Evolutionary conservation across 1,140 invertebrate genomes (phyloP).

Genomic region (Brachionus manjavacas): DNA sequence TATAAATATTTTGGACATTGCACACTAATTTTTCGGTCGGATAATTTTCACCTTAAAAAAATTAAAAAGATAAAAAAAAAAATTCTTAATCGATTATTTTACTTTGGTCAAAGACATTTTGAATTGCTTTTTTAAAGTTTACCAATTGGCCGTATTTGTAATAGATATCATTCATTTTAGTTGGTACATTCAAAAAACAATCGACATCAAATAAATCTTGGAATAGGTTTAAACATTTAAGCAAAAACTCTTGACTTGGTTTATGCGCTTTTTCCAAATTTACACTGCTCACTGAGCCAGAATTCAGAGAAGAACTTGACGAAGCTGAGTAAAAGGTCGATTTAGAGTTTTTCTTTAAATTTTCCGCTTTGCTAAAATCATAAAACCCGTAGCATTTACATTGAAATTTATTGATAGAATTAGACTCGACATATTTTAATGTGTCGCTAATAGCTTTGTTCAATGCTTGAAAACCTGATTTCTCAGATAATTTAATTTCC

Average conservation of each 20-base stretch:
- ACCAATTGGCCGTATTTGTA: constrained; percentile 34
- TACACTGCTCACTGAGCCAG: background rate
- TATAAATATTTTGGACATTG: constrained; percentile 33
- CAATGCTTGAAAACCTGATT: background rate
- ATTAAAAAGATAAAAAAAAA: background rate
- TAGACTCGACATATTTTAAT: background rate
- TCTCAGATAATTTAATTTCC: background rate
- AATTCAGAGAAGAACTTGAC: background rate
- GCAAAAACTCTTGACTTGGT: constrained; percentile 28
- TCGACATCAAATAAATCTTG: constrained; percentile 39
- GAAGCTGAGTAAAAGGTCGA: background rate
- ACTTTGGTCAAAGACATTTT: constrained; percentile 20
- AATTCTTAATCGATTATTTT: background rate
- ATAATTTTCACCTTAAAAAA: background rate
- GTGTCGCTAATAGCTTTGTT: background rate
- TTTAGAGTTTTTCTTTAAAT: background rate
- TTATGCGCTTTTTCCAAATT: background rate
- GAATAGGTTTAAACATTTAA: constrained; percentile 13
- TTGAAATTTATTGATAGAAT: constrained; percentile 29
- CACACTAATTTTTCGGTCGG: background rate
- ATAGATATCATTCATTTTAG: constrained; percentile 40
- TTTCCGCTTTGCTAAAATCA: constrained; percentile 11
- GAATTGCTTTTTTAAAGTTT: constrained; percentile 37
- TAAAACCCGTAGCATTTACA: constrained; percentile 28
- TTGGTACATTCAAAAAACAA: constrained; percentile 32